Base-by-base conservation (phyloP, 2,797 vertebrate species). In the Apogon hyalosoma region DNA sequence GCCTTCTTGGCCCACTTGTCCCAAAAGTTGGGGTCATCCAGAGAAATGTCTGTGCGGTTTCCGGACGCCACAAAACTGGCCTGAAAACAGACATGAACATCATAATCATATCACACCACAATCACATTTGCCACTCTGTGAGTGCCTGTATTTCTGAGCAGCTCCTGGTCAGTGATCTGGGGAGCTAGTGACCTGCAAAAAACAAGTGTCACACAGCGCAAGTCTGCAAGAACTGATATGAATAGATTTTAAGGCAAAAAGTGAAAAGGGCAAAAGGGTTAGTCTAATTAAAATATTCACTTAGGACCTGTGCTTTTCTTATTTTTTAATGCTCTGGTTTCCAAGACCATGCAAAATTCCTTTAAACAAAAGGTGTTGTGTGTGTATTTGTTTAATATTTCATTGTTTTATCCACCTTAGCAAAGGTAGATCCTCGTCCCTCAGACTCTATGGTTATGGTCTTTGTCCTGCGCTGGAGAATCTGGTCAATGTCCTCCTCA, bases 11-110 rank as follows among this genome's bases (percentile, higher is more conserved):
- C 97, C 98, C 98, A 99, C 87, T 99, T 99, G 87, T 99, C 97
- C 98, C 98, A 99, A 93, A 99, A 99, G 91, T 99, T 98, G 9
- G 98, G 98, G 91, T 99, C 98, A 83, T 99, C 98, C 89, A 99
- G 92, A 49, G 97, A 95, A 88, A 99, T 99, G 90, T 99, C 98
- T 79, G 97, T 99, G 82, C 98, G 95, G 85, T 99, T 99, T 88
- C 98, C 98, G 57, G 98, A 98, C 46, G 98, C 95, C 80, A 99
- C 97, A 91, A 99, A 99, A 93, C 98, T 99, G 63, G 97, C 97
- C 98, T 99, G 91, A 66, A 93, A 92, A 41, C 42, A 70, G 41
- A 92, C 28, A 70, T 36, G 16, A 11, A 9, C 33, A 36, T 36
- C 10, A 58, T 18, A 80, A 69, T 75, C 18, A 67, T 6, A 40